These are phyloP conservation scores for Thaumatotibia leucotreta DNA, from an alignment of 1,140 invertebrate genomes.

Conservation along the genomic window DNA sequence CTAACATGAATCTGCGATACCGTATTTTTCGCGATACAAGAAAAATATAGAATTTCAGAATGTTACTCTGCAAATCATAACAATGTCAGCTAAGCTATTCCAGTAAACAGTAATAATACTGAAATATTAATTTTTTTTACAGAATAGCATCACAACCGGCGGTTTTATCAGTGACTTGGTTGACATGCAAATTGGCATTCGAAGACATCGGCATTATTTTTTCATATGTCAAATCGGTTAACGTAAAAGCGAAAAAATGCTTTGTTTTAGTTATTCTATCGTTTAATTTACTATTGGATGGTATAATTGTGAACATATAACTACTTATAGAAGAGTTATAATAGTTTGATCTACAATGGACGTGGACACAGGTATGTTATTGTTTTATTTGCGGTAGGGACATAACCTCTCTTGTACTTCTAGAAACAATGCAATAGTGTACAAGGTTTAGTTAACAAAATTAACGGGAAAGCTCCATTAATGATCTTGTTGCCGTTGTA, in stretches of 20 bases:
- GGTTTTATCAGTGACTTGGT: not conserved
- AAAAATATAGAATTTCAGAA: not conserved
- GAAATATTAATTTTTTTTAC: too few species aligned
- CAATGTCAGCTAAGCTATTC: not conserved
- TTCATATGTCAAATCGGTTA: not conserved
- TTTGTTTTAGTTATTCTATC: not conserved
- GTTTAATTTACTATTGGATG: constrained; percentile 3
- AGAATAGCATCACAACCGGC: not conserved
- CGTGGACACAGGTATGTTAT: constrained; percentile 12
- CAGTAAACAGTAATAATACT: not conserved
- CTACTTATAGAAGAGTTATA: not conserved
- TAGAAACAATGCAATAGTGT: not conserved
- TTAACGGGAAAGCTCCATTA: not conserved
- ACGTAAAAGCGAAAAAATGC: constrained; percentile 6
- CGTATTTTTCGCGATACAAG: too few species aligned
- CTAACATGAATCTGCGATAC: too few species aligned
- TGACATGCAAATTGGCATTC: not conserved
- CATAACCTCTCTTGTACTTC: not conserved
- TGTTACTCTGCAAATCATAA: not conserved
- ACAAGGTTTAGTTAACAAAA: too few species aligned
- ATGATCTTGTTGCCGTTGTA: not conserved
- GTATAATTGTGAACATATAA: not conserved
- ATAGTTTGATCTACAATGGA: constrained; percentile 5
- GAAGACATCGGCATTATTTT: constrained; percentile 4
- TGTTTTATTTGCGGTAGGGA: not conserved